Evolutionary conservation across 2,797 vertebrate genomes (phyloP), one percentile per base, ranked within the genome.

Genomic region (Bradypus variegatus): DNA sequence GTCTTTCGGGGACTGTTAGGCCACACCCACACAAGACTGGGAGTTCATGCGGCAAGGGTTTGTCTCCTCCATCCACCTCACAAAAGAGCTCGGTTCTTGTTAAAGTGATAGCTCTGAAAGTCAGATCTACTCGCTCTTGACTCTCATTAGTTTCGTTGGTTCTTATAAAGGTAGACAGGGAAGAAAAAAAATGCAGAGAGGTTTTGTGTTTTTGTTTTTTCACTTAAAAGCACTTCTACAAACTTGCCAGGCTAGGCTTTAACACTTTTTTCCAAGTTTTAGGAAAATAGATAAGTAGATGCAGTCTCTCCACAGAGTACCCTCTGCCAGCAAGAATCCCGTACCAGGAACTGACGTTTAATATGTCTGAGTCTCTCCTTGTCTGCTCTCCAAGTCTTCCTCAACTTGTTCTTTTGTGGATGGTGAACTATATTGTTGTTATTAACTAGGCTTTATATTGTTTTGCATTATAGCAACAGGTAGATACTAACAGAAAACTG

Each of bases 401-500:
- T 55, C 21, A 13, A 5, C 41, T 25, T 29, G 31, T 85, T 25
- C n/a, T 41, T 53, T 36, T 19, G 33, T 29, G 9, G 23, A 14
- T 23, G 77, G 60, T 50, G 55, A 36, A 25, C 25, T 88, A 3
- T 25, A 0, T 31, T n/a, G 79, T 27, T 72, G 55, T n/a, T 73
- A 16, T 21, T 75, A 12, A 48, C 69, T 15, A 36, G n/a, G 48
- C 58, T 73, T 33, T 18, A 3, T n/a, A 16, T 29, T n/a, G 78
- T 14, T 6, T 88, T 70, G 84, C 48, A 1, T 60, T 29, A 33
- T 62, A 58, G 79, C 77, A 58, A 15, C 78, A 88, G 95, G 91
- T 89, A 60, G 90, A 90, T 88, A 94, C 83, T 94, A 76, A 48
- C 33, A 82, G 4, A 19, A 93, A 78, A 60, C 76, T 4, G 62